These are phyloP conservation scores for Zaprionus capensis DNA, from an alignment of 1,140 invertebrate genomes.

Conservation along the genomic window DNA sequence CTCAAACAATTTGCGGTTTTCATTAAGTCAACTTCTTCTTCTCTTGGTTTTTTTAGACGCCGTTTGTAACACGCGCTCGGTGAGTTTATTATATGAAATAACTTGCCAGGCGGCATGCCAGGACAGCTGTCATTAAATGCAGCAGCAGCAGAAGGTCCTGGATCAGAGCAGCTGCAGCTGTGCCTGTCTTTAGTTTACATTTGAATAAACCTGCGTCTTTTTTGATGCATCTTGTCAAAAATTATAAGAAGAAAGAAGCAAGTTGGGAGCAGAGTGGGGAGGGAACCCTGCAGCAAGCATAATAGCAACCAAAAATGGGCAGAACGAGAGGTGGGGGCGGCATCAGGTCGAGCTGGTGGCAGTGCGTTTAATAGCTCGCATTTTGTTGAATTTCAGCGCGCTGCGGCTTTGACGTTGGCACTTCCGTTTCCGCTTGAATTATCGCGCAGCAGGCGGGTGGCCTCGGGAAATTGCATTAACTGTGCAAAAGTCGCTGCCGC, in stretches of 20 bases:
- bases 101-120: conserved; percentile 71
- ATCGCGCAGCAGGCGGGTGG: conserved; percentile 72
- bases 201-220: conserved; percentile 51
- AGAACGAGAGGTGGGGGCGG: not conserved
- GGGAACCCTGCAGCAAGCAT: not conserved
- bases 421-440: conserved; percentile 83
- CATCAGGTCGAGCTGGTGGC: conserved; percentile 49
- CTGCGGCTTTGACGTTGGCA: conserved; percentile 78
- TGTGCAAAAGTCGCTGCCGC: conserved; percentile 65
- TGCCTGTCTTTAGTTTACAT: conserved; percentile 35
- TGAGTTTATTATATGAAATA: conserved; percentile 81
- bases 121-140: conserved; percentile 76
- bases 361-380: conserved; percentile 81
- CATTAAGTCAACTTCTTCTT: conserved; percentile 70
- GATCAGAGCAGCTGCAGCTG: conserved; percentile 4
- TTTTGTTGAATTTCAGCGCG: conserved; percentile 67
- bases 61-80: conserved; percentile 43
- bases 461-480: conserved; percentile 78
- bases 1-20: conserved; percentile 82
- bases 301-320: conserved; percentile 10
- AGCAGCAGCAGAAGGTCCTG: conserved; percentile 27
- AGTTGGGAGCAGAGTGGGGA: not conserved
- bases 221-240: conserved; percentile 60
- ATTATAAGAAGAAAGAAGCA: conserved; percentile 26
- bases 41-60: conserved; percentile 32